phyloP scores from a whole-genome alignment of 2,888 invertebrate species.

The Drosophila planitibia region DNA sequence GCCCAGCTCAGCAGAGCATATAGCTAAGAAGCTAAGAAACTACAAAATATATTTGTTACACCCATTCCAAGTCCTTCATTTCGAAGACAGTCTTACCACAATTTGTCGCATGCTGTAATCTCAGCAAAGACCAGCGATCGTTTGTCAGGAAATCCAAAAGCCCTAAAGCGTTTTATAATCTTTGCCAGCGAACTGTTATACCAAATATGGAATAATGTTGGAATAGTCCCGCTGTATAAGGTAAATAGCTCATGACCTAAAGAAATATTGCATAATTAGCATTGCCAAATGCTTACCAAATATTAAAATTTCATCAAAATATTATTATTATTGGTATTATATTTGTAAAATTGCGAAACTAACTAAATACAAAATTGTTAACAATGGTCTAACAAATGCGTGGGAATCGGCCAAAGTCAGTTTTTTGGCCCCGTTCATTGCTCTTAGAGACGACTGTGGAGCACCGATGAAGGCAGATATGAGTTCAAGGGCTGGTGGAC shows the following conservation, averaged over 20 bases:
- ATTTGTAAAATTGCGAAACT: constrained; percentile 50
- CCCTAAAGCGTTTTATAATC: constrained; percentile 62
- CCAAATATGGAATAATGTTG: constrained; percentile 45
- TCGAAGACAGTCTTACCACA: constrained; percentile 46
- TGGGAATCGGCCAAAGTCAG: constrained; percentile 40
- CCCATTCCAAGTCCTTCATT: not conserved
- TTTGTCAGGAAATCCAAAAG: constrained; percentile 36
- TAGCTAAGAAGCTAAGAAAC: constrained; percentile 51
- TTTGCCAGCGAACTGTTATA: constrained; percentile 15
- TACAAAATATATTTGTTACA: constrained; percentile 16
- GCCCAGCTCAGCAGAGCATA: constrained; percentile 60
- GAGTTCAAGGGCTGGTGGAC: constrained; percentile 55
- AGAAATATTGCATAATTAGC: constrained; percentile 40
- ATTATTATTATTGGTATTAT: constrained; percentile 31
- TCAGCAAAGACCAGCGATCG: constrained; percentile 30
- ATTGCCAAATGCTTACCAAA: constrained; percentile 17
- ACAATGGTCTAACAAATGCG: constrained; percentile 54
- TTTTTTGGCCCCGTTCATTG: constrained; percentile 28
- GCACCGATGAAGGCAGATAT: constrained; percentile 73
- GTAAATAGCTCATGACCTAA: constrained; percentile 59
- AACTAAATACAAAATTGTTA: constrained; percentile 44
- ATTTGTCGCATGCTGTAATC: constrained; percentile 61
- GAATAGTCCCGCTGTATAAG: constrained; percentile 41
- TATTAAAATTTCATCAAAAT: constrained; percentile 8
- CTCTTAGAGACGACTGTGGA: constrained; percentile 66